A percentile compares a stretch with the other conserved stretches of the same genome.
These are phyloP conservation scores for Tetramorium simillimum DNA, from an alignment of 1,140 invertebrate genomes.

Conservation along the genomic window DNA sequence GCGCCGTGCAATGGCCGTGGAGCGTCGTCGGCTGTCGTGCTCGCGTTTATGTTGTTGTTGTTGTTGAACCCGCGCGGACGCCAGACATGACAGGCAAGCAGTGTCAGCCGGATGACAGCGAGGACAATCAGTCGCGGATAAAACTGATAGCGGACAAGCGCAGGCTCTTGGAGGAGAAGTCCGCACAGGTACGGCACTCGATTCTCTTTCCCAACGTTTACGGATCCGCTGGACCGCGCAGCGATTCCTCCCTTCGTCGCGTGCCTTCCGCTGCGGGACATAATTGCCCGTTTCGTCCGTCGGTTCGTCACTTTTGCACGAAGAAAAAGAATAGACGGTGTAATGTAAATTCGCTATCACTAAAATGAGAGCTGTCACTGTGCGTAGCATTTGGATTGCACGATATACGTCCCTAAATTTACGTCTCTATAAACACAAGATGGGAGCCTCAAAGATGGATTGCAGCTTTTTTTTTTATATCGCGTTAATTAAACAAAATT, in stretches of 20 bases:
- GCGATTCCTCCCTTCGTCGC: not conserved
- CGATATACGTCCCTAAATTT: not conserved
- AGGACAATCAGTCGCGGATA: slow-evolving; percentile 74
- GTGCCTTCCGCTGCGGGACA: not conserved
- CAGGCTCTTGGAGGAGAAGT: slow-evolving; percentile 75
- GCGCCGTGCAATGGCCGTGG: not conserved
- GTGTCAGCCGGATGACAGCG: slow-evolving; percentile 65
- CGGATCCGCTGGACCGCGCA: not conserved
- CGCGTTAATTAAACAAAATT: too few relatives aligned
- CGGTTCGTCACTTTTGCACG: not conserved
- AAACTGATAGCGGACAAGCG: slow-evolving; percentile 80
- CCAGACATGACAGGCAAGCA: slow-evolving; percentile 78
- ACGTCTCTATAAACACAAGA: not conserved
- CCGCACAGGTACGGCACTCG: slow-evolving; percentile 72
- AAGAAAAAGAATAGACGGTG: not conserved
- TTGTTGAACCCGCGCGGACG: not conserved
- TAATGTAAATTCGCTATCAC: not conserved
- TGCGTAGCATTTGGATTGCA: not conserved
- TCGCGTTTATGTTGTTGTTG: not conserved
- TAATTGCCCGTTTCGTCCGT: not conserved
- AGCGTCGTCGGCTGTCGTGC: not conserved
- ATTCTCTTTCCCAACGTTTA: not conserved
- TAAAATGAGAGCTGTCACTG: not conserved
- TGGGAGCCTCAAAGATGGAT: not conserved
- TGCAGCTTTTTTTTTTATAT: too few relatives aligned